phyloP scores from a whole-genome alignment of 2,797 vertebrate species.

The Synaphobranchus kaupii region DNA sequence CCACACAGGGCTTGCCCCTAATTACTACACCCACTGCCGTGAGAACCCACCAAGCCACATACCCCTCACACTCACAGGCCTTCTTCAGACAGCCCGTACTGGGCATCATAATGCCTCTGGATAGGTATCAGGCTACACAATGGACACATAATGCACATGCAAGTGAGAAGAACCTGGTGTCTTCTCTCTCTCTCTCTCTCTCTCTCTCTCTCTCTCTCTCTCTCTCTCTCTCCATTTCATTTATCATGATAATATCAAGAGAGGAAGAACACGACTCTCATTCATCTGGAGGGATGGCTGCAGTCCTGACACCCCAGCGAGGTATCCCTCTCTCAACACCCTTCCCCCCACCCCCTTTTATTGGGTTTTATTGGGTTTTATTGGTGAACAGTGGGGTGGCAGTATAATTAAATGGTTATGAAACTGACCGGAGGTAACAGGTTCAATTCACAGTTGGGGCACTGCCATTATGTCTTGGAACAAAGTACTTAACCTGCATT shows the following conservation, averaged over 20 bases:
- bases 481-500: no score
- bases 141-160: background rate
- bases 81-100: background rate
- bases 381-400: background rate
- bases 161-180: no score
- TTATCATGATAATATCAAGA: background rate
- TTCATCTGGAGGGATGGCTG: no score
- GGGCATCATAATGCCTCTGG: background rate
- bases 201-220: no score
- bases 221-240: no score
- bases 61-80: background rate
- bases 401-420: no score
- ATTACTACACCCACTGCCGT: background rate
- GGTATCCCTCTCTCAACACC: background rate
- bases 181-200: no score
- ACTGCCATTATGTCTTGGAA: no score
- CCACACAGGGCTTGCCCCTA: conserved; percentile 48
- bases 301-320: background rate
- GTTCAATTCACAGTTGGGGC: no score
- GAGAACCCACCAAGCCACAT: background rate
- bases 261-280: no score
- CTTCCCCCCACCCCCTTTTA: no score
- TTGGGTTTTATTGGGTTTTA: background rate
- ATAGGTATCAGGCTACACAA: background rate
- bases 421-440: no score